Evolutionary conservation across 1,140 invertebrate genomes (phyloP).

Genomic region (Scylla paramamosain): DNA sequence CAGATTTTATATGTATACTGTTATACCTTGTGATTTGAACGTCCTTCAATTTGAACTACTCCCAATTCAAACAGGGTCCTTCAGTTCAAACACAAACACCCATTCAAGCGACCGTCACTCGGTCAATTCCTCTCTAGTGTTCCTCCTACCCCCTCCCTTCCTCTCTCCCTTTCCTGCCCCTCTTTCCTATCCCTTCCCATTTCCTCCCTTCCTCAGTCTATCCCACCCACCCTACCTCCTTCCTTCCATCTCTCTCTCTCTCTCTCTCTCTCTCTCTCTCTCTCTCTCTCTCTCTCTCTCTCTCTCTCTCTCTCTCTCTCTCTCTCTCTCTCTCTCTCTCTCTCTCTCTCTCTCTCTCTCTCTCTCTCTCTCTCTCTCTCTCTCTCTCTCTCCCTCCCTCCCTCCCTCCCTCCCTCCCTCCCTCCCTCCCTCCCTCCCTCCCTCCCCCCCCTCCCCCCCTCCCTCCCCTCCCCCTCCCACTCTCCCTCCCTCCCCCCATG

Average conservation of each 20-base stretch:
- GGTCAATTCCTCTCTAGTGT: neutral
- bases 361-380: neutral
- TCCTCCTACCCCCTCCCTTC: neutral
- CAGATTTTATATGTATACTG: too few relatives aligned
- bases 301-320: neutral
- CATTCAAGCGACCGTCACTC: too few relatives aligned
- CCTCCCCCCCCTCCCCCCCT: neutral
- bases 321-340: neutral
- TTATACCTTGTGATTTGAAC: too few relatives aligned
- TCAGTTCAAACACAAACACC: too few relatives aligned
- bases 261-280: neutral
- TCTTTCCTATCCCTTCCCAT: neutral
- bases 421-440: neutral
- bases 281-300: neutral
- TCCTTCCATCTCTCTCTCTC: too few relatives aligned
- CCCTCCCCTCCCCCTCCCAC: neutral
- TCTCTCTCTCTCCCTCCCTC: neutral
- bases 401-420: neutral
- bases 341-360: conserved; percentile 37
- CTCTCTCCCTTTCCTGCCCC: neutral
- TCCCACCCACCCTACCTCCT: too few relatives aligned
- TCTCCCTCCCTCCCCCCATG: neutral
- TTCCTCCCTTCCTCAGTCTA: neutral
- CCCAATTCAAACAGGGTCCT: too few relatives aligned
- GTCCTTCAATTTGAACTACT: too few relatives aligned